Evolutionary conservation across 1,140 invertebrate species (phyloP).

Genomic region (Drosophila oshimai): DNA sequence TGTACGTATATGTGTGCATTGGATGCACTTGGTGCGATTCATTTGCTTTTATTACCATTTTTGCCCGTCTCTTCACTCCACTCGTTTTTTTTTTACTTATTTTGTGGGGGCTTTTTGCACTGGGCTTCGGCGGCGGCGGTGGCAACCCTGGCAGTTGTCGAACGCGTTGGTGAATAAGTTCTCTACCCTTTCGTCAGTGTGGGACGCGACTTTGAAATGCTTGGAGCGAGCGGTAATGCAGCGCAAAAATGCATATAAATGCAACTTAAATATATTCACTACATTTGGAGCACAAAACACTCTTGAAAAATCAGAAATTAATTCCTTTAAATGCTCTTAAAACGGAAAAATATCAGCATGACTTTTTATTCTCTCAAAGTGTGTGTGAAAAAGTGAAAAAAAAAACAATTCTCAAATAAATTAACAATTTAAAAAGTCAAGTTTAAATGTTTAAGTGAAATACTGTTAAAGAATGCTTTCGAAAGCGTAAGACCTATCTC

Average conservation of each 20-base stretch:
- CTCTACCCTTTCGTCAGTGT: conserved; percentile 81
- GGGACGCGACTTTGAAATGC: conserved; percentile 78
- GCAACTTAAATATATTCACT: not conserved
- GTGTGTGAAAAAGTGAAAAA: too few species aligned
- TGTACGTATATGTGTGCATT: conserved; percentile 16
- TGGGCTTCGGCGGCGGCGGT: conserved; percentile 34
- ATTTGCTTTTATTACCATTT: conserved; percentile 79
- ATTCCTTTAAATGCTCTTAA: too few species aligned
- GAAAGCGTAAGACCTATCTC: too few species aligned
- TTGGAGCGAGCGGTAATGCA: conserved; percentile 44
- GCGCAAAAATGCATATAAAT: not conserved
- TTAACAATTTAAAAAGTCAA: too few species aligned
- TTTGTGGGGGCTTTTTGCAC: conserved; percentile 36
- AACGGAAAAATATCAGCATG: too few species aligned
- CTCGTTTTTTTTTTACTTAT: conserved; percentile 29
- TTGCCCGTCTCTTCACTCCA: conserved; percentile 17
- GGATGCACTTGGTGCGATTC: conserved; percentile 79
- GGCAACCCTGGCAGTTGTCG: conserved; percentile 60
- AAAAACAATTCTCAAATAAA: too few species aligned
- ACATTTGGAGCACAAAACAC: not conserved
- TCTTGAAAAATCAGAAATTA: not conserved
- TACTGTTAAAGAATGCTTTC: too few species aligned
- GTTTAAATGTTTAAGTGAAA: too few species aligned
- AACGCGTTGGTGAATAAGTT: conserved; percentile 72
- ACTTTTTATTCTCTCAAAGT: too few species aligned